Evolutionary conservation across 2,113 vertebrate species (phyloP).

Genomic region (Amia ocellicauda): DNA sequence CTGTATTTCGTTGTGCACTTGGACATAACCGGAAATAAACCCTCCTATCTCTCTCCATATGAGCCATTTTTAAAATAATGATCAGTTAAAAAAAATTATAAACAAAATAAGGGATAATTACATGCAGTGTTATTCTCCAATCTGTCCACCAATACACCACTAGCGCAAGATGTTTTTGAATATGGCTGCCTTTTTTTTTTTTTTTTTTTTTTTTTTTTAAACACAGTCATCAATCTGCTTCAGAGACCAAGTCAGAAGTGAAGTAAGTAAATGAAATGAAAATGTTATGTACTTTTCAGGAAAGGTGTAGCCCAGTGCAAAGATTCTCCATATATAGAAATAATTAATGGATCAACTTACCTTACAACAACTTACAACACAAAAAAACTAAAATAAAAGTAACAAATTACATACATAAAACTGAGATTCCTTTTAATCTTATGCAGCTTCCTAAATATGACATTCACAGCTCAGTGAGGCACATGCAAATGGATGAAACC

Average conservation of each 20-base stretch:
- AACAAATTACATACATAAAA: no score
- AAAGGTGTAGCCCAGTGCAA: neutral
- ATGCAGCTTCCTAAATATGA: no score
- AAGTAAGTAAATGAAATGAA: neutral
- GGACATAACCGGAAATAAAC: no score
- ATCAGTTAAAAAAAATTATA: no score
- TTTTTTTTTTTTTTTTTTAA: constrained; percentile 7
- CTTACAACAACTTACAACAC: no score
- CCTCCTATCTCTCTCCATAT: neutral
- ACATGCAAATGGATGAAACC: no score
- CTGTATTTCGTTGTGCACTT: neutral
- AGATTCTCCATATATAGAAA: neutral
- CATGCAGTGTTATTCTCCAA: constrained; percentile 13
- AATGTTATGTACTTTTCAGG: neutral
- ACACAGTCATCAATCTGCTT: no score
- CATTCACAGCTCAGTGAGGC: no score
- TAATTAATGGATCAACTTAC: neutral
- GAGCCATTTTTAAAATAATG: neutral
- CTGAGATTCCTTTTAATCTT: no score
- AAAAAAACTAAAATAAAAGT: no score
- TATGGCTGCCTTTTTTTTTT: constrained; percentile 56
- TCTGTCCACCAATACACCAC: constrained; percentile 53
- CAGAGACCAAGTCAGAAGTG: no score
- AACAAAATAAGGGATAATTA: no score
- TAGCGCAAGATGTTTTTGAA: constrained; percentile 67